Evolutionary conservation across 2,888 invertebrate species (phyloP).

Genomic region (Drosophila phalerata): DNA sequence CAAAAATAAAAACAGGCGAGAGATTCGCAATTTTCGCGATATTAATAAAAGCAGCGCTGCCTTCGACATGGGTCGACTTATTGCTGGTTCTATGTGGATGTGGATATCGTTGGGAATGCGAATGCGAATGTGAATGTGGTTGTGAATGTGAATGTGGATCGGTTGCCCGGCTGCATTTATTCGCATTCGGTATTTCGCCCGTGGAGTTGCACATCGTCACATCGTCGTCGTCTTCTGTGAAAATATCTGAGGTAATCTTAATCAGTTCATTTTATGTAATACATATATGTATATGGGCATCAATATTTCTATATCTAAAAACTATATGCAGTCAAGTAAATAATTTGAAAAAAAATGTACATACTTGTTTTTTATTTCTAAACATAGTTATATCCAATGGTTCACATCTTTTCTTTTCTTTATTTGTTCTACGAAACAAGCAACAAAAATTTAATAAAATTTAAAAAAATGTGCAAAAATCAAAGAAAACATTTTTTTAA

Average conservation of each 20-base stretch:
- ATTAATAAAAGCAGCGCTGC: slow-evolving; percentile 81
- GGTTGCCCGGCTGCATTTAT: slow-evolving; percentile 70
- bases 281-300: slow-evolving; percentile 17
- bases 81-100: slow-evolving; percentile 8
- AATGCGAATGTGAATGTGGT: slow-evolving; percentile 27
- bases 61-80: slow-evolving; percentile 42
- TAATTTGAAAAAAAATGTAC: background rate
- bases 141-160: slow-evolving; percentile 33
- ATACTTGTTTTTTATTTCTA: background rate
- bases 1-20: slow-evolving; percentile 60
- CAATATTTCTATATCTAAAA: slow-evolving; percentile 10
- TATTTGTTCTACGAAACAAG: background rate
- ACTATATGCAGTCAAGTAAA: slow-evolving; percentile 3
- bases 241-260: slow-evolving; percentile 53
- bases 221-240: slow-evolving; percentile 23
- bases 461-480: background rate
- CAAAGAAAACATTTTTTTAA: background rate
- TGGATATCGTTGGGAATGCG: slow-evolving; percentile 10
- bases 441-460: background rate
- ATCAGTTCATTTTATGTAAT: slow-evolving; percentile 67
- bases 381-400: background rate
- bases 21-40: slow-evolving; percentile 52
- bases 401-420: background rate
- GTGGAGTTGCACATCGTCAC: slow-evolving; percentile 74
- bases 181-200: slow-evolving; percentile 64